phyloP scores from a whole-genome alignment of 2,113 vertebrate species.

The Megatriorchis doriae region DNA sequence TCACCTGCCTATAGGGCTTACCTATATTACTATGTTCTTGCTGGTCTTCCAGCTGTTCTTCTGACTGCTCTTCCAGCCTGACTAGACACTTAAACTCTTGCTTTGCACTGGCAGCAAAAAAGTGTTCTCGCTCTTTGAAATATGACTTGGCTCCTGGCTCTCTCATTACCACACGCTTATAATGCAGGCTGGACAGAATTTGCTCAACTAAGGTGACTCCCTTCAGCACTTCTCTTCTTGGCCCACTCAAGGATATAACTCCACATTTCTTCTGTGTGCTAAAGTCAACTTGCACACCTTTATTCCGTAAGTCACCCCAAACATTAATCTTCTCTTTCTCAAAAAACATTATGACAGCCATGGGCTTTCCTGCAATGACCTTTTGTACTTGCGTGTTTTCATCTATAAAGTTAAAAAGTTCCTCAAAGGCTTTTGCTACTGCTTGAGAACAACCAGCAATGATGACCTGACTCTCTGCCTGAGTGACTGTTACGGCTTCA shows the following conservation, averaged over 20 bases:
- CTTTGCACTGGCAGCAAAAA: slow-evolving; percentile 27
- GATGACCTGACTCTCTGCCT: slow-evolving; percentile 51
- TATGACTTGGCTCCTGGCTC: slow-evolving; percentile 75
- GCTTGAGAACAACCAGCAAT: slow-evolving; percentile 71
- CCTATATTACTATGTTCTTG: not conserved
- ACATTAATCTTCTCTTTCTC: not conserved
- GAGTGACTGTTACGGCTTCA: slow-evolving; percentile 51
- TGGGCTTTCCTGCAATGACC: slow-evolving; percentile 43
- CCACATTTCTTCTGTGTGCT: not conserved
- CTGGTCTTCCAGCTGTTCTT: not conserved
- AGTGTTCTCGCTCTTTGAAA: slow-evolving; percentile 62
- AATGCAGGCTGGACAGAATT: slow-evolving; percentile 40
- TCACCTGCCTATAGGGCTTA: slow-evolving; percentile 55
- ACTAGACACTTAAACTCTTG: slow-evolving; percentile 70
- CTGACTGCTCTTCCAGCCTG: slow-evolving; percentile 63
- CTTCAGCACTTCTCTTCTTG: slow-evolving; percentile 62
- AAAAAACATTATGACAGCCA: slow-evolving; percentile 71
- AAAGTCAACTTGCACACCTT: slow-evolving; percentile 64
- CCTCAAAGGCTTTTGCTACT: slow-evolving; percentile 43
- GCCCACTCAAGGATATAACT: slow-evolving; percentile 74
- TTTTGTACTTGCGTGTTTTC: slow-evolving; percentile 70
- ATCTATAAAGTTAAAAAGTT: slow-evolving; percentile 72
- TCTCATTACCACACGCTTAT: slow-evolving; percentile 41
- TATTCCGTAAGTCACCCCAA: slow-evolving; percentile 21
- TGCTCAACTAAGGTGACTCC: slow-evolving; percentile 26